Base-by-base conservation (phyloP, 2,797 vertebrate species). In the Hipposideros larvatus region DNA sequence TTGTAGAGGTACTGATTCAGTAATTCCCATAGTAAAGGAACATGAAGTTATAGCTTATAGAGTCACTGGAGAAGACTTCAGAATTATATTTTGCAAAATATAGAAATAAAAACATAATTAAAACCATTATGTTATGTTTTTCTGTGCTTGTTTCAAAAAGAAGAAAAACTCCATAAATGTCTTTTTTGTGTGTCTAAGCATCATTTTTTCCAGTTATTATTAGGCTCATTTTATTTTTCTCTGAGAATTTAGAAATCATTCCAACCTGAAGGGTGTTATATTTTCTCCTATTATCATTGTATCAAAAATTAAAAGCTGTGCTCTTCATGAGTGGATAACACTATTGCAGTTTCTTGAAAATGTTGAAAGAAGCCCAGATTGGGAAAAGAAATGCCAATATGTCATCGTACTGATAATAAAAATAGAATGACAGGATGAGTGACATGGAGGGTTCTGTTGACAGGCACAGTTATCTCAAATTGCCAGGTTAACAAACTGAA, bases 401-500 rank as follows among this genome's bases (percentile, higher is more conserved):
- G 74, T 92, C 80, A 93, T 11, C 2, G 19, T 51, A 22, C 59
- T 74, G 85, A 66, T n/a, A 74, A n/a, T 74, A 65, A 70, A 84
- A 84, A 37, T 13, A 48, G 2, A 43, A 28, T 87, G 68, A 48
- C 78, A 79, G 65, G 28, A 28, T 66, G 86, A 91, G 14, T 51
- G 94, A 87, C 83, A 87, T 28, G 16, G 59, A 41, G 31, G 41
- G 31, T 22, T 95, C 78, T 48, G 57, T 48, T 78, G 85, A 46
- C 63, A 91, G 46, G n/a, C 21, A 16, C 15, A 57, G 19, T 93
- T 97, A 95, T 90, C 94, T 87, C 65, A 77, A 80, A 91, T 91
- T 74, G 41, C 65, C 86, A 90, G 75, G 37, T n/a, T 83, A 92
- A 91, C 65, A 89, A 70, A 86, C 65, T 71, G 71, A 92, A 91